These are phyloP conservation scores for Heliothis peltigera DNA, from an alignment of 2,888 invertebrate species.

Conservation along the genomic window DNA sequence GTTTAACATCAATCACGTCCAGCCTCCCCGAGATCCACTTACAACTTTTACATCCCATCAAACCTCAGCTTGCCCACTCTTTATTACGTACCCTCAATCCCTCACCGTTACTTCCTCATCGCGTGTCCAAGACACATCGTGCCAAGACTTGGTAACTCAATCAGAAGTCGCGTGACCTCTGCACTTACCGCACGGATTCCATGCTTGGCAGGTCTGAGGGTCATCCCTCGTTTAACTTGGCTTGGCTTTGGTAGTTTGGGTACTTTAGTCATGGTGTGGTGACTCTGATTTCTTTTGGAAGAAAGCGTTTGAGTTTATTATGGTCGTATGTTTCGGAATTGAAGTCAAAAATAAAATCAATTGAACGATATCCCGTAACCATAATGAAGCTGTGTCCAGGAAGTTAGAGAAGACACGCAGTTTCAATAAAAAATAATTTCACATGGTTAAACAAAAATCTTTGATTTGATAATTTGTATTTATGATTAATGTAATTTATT, in stretches of 20 bases:
- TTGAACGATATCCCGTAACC: no score
- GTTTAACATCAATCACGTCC: not conserved
- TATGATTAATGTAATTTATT: no score
- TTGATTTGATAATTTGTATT: no score
- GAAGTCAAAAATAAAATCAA: no score
- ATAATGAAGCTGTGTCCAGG: no score
- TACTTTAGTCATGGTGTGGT: constrained; percentile 36
- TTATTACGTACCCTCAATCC: constrained; percentile 38
- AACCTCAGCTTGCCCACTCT: constrained; percentile 43
- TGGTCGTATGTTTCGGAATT: not conserved
- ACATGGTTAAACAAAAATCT: no score
- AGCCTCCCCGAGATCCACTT: constrained; percentile 9
- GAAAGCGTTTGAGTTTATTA: not conserved
- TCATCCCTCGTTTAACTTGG: constrained; percentile 59
- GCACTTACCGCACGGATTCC: constrained; percentile 64
- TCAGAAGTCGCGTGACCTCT: constrained; percentile 63
- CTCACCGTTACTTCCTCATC: constrained; percentile 16
- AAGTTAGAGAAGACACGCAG: no score
- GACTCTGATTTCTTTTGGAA: constrained; percentile 25
- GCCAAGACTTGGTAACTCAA: constrained; percentile 58
- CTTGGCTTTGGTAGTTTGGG: no score
- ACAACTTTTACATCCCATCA: constrained; percentile 21
- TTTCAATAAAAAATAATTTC: no score
- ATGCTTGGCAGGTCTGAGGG: constrained; percentile 50
- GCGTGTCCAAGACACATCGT: constrained; percentile 59